Conservation (phyloP, 2,888 invertebrate genomes). For the Anarsia innoxiella region DNA sequence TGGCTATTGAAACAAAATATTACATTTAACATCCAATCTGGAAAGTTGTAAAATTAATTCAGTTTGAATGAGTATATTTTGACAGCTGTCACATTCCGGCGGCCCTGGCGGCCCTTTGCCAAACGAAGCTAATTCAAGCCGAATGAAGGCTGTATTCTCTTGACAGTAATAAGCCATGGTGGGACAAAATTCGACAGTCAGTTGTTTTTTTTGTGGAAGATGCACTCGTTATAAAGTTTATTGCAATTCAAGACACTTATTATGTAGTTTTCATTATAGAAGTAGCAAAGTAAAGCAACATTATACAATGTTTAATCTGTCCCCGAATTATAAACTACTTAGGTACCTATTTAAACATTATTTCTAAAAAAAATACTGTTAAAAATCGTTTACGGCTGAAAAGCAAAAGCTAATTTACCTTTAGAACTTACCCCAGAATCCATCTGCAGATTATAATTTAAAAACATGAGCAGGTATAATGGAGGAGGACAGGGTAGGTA, state of each 20-base stretch:
- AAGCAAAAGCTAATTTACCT: slow-evolving; percentile 38
- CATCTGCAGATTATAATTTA: slow-evolving; percentile 61
- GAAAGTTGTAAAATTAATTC: slow-evolving; percentile 32
- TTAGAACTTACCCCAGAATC: slow-evolving; percentile 34
- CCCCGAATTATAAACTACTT: no score
- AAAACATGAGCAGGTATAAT: slow-evolving; percentile 63
- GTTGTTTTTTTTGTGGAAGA: no score
- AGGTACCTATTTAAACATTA: no score
- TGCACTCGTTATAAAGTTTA: no score
- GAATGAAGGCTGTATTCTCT: slow-evolving; percentile 35
- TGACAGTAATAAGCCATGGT: no score
- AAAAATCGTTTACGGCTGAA: background rate
- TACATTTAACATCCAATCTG: slow-evolving; percentile 19
- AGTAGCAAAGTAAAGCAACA: no score
- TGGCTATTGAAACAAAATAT: slow-evolving; percentile 15
- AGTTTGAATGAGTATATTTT: slow-evolving; percentile 55
- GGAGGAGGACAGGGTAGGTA: slow-evolving; percentile 28
- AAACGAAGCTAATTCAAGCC: slow-evolving; percentile 62
- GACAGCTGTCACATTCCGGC: slow-evolving; percentile 62
- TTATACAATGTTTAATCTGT: no score
- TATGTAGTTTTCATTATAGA: no score
- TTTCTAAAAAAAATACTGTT: background rate
- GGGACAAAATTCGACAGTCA: no score
- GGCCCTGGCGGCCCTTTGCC: slow-evolving; percentile 59
- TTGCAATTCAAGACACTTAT: no score